Evolutionary conservation across 2,888 invertebrate genomes (phyloP), one percentile per base, ranked within the genome.

Genomic region (Agonopterix heracliana): DNA sequence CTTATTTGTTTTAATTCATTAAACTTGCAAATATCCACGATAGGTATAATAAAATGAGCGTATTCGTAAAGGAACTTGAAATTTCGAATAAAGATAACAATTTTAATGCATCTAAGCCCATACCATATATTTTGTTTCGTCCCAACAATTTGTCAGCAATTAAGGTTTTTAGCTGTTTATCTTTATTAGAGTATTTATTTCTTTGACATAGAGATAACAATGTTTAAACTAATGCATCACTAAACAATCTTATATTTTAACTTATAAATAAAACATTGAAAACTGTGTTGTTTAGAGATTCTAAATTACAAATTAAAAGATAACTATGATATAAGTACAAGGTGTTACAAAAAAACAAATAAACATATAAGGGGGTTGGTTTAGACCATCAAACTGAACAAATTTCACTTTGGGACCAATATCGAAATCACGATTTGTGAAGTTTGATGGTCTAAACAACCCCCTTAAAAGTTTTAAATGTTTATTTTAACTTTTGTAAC

Each of bases 111-210:
- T 65, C 61, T 66, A 54, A 55, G 60, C 54, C 57, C 55, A 57
- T 59, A 47, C 59, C 63, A 59, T 68, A 66, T 45, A 63, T 67
- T 72, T 66, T 62, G 60, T 56, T 61, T 59, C 54, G 64, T 55
- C 57, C 53, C 59, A 64, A 66, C 73, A 76, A 78, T 80, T 80
- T 78, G 78, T 80, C 76, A 74, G 68, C 76, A 78, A 78, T 79
- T 77, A 80, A 63, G 59, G 59, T 58, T 64, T 67, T 71, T 59
- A 59, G 53, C 11, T 47, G 38, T 59, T 73, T 74, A 78, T 78
- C 73, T 78, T 74, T 71, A 78, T 74, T 66, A 54, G 55, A 59
- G 59, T 61, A 68, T 73, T 74, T 72, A 70, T 68, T 68, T 60
- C 59, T 61, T 72, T 66, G 71, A 70, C 68, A 68, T 64, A 61